These are phyloP conservation scores for Halyomorpha halys DNA, from an alignment of 1,140 invertebrate genomes.

Conservation along the genomic window DNA sequence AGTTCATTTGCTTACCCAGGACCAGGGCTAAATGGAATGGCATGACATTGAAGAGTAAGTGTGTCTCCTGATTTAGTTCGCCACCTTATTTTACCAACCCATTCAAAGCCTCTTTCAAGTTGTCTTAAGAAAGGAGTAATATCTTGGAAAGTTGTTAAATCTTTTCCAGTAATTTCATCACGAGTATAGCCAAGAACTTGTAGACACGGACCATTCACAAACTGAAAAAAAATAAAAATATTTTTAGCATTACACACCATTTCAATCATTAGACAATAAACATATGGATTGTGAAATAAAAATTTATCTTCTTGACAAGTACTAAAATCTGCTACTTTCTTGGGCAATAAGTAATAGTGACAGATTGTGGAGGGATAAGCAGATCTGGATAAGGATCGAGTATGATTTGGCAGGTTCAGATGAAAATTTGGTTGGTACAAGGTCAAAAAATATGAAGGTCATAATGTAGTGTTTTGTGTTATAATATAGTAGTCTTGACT, in stretches of 20 bases:
- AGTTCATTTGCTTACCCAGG: constrained; percentile 40
- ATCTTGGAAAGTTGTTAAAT: constrained; percentile 42
- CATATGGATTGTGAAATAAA: no score
- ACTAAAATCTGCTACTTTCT: no score
- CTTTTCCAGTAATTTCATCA: constrained; percentile 65
- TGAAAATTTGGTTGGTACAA: no score
- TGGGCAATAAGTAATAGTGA: no score
- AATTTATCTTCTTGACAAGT: no score
- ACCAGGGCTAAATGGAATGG: constrained; percentile 54
- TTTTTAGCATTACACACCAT: constrained; percentile 2
- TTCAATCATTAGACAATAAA: no score
- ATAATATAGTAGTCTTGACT: no score
- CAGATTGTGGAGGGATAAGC: no score
- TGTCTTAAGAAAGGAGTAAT: constrained; percentile 49
- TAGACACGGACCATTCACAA: constrained; percentile 68
- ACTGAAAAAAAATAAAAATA: constrained; percentile 42
- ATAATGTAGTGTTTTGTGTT: no score
- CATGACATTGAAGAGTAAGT: constrained; percentile 65
- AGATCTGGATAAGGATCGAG: no score
- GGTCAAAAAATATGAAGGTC: no score
- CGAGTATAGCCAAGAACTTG: constrained; percentile 59
- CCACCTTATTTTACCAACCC: constrained; percentile 75
- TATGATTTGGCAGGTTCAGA: no score
- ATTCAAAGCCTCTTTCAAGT: constrained; percentile 65
- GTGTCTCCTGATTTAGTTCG: constrained; percentile 67